Conservation (phyloP, 2,888 invertebrate genomes). For the Pediacus dermestoides region DNA sequence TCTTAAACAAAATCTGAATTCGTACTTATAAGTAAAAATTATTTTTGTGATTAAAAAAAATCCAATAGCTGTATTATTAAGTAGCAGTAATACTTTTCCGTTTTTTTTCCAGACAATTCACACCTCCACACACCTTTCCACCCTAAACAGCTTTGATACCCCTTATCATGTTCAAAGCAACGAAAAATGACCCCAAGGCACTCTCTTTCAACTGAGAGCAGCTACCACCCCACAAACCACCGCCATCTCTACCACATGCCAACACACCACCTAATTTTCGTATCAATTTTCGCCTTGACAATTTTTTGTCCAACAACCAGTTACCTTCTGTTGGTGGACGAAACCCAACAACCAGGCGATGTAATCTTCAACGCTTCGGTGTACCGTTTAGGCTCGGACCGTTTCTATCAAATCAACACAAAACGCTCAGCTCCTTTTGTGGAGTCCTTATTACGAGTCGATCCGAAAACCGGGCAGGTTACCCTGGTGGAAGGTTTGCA, state of each 20-base stretch:
- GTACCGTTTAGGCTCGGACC: constrained; percentile 73
- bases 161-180: constrained; percentile 28
- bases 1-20: too few relatives aligned
- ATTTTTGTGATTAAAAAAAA: background rate
- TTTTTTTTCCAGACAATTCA: constrained; percentile 17
- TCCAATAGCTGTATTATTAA: background rate
- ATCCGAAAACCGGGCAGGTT: constrained; percentile 70
- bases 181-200: constrained; percentile 35
- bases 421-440: constrained; percentile 82
- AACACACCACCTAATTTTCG: constrained; percentile 12
- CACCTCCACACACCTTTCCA: constrained; percentile 21
- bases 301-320: constrained; percentile 24
- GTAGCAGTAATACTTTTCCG: background rate
- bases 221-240: constrained; percentile 6
- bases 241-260: too few relatives aligned
- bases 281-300: too few relatives aligned
- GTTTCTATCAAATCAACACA: constrained; percentile 74
- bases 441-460: constrained; percentile 71
- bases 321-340: constrained; percentile 46
- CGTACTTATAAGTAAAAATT: background rate
- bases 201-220: constrained; percentile 36
- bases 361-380: constrained; percentile 76
- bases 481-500: constrained; percentile 67
- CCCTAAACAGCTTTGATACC: too few relatives aligned
- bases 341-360: constrained; percentile 57